Conservation (phyloP, 2,888 invertebrate genomes). For the Pseudolycoriella hygida region DNA sequence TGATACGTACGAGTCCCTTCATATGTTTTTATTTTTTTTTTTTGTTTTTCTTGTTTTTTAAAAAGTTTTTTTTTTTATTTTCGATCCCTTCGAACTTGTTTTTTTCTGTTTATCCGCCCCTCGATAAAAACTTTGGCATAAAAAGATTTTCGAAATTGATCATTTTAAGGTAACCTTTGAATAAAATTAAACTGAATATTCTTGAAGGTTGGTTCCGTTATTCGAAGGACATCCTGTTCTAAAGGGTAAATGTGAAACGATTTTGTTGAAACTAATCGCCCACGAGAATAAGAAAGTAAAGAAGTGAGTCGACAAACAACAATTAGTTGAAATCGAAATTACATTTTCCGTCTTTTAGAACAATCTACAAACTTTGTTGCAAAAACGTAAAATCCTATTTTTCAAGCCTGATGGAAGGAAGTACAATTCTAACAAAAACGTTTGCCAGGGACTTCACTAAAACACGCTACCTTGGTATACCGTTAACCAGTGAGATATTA, state of each 20-base stretch:
- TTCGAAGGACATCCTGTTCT: slow-evolving; percentile 9
- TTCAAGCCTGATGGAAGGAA: slow-evolving; percentile 19
- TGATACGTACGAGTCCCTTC: too few species aligned
- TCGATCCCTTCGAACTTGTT: too few species aligned
- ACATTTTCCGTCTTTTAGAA: slow-evolving; percentile 6
- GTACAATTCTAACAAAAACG: slow-evolving; percentile 14
- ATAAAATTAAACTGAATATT: background rate
- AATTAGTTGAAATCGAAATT: background rate
- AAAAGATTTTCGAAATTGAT: too few species aligned
- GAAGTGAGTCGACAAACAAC: too few species aligned
- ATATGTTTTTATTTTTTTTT: too few species aligned
- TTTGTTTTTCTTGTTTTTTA: too few species aligned
- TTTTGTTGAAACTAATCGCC: too few species aligned
- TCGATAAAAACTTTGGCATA: too few species aligned
- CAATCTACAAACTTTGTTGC: slow-evolving; percentile 15
- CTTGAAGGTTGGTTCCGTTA: slow-evolving; percentile 12
- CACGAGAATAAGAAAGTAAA: too few species aligned
- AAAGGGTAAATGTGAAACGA: too few species aligned
- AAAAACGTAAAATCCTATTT: slow-evolving; percentile 18
- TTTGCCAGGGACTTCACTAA: slow-evolving; percentile 9
- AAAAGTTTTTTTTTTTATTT: too few species aligned
- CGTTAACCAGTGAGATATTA: slow-evolving; percentile 18
- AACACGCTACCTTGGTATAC: slow-evolving; percentile 19
- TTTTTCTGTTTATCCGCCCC: too few species aligned
- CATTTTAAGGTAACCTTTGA: background rate